A percentile compares a stretch with the other conserved stretches of the same genome.
Conservation (phyloP, 1,140 invertebrate species). For the Reticulitermes speratus region DNA sequence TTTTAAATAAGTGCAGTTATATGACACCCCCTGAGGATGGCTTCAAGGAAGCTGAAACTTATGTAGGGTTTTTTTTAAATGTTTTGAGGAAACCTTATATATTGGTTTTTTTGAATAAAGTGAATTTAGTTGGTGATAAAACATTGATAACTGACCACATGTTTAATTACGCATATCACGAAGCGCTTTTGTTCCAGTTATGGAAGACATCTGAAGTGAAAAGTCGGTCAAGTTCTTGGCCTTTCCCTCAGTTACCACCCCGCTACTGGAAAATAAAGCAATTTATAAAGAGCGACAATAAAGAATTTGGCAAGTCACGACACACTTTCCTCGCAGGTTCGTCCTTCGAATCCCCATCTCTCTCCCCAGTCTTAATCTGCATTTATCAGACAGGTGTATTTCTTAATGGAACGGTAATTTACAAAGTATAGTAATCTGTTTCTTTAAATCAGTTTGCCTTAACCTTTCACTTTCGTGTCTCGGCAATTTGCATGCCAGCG, state of each 20-base stretch:
- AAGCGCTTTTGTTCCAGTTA: background rate
- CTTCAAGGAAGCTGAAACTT: too few species aligned
- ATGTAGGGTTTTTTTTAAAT: too few species aligned
- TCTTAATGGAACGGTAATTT: background rate
- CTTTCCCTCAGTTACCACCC: background rate
- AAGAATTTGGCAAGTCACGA: background rate
- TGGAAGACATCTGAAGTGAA: background rate
- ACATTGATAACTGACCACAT: too few species aligned
- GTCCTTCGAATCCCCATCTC: background rate
- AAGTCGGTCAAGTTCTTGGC: background rate
- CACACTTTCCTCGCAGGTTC: background rate
- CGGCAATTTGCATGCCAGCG: too few species aligned
- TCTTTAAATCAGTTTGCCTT: too few species aligned
- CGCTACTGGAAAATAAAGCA: background rate
- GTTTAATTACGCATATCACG: background rate
- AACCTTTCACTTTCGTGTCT: too few species aligned
- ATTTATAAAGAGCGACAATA: background rate
- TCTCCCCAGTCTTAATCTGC: background rate
- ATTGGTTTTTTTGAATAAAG: too few species aligned
- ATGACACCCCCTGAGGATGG: too few species aligned
- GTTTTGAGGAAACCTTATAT: too few species aligned
- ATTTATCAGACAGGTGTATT: background rate
- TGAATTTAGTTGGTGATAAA: too few species aligned
- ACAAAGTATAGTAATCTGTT: too few species aligned
- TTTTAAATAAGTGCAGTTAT: too few species aligned